These are phyloP conservation scores for Mesorhabditis spiculigera DNA, from an alignment of 2,888 invertebrate genomes.

Conservation along the genomic window DNA sequence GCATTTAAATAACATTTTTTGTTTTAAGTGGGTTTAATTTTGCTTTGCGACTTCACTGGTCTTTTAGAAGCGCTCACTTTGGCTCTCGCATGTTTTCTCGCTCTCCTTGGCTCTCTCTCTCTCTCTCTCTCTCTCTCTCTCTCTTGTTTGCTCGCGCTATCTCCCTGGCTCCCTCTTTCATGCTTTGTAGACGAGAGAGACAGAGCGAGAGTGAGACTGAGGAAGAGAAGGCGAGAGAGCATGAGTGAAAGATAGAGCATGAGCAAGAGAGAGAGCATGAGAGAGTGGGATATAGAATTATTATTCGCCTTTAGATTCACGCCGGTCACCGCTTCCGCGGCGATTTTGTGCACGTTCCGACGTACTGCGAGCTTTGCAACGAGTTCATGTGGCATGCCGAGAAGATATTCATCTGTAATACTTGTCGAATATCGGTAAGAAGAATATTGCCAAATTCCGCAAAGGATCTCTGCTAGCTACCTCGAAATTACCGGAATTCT, in stretches of 20 bases:
- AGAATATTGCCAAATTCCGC: not conserved
- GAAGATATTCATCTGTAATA: slow-evolving; percentile 65
- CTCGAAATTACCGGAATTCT: too few species aligned
- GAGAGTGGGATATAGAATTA: not conserved
- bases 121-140: too few species aligned
- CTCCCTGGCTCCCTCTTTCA: not conserved
- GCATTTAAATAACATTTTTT: not conserved
- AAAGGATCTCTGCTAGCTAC: too few species aligned
- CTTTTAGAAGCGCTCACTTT: not conserved
- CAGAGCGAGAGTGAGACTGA: too few species aligned
- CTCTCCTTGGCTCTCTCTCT: slow-evolving; percentile 7
- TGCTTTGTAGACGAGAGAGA: too few species aligned
- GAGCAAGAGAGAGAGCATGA: too few species aligned
- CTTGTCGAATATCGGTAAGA: slow-evolving; percentile 75
- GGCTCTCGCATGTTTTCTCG: not conserved
- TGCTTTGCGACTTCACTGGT: too few species aligned
- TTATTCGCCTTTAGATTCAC: slow-evolving; percentile 64
- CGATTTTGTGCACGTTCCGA: slow-evolving; percentile 89
- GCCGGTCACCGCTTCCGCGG: slow-evolving; percentile 80
- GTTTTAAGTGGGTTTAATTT: too few species aligned
- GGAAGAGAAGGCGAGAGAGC: too few species aligned
- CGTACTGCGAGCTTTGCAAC: slow-evolving; percentile 85
- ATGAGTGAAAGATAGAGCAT: too few species aligned
- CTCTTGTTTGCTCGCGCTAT: slow-evolving; percentile 5
- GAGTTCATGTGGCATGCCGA: slow-evolving; percentile 88